A percentile compares a stretch with the other conserved stretches of the same genome.
Evolutionary conservation across 92 coral and sea anemone genomes (phyloP).

Genomic region (Phymanthus crucifer): DNA sequence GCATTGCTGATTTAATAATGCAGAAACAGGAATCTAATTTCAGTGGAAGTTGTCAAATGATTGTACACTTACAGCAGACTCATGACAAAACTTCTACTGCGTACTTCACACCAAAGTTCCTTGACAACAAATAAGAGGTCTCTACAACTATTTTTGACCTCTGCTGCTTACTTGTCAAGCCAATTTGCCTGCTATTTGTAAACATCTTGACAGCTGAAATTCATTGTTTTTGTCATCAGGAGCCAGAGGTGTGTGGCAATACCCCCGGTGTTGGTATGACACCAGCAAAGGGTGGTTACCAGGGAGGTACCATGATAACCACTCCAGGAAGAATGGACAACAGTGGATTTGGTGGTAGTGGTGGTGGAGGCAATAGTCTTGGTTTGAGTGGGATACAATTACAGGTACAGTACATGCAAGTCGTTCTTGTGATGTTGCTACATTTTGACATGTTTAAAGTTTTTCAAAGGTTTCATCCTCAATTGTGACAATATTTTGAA

Average conservation of each 20-base stretch:
- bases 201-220: no score
- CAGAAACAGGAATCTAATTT: no score
- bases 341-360: constrained; percentile 45
- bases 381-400: constrained; percentile 71
- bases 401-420: constrained; percentile 46
- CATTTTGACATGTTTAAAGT: background rate
- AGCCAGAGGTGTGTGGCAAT: constrained; percentile 23
- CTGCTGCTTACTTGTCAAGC: background rate
- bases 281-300: constrained; percentile 55
- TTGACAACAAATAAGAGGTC: no score
- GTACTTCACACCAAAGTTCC: no score
- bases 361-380: constrained; percentile 57
- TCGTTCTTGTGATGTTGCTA: background rate
- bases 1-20: no score
- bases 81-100: no score
- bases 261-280: constrained; percentile 34
- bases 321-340: constrained; percentile 72
- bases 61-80: no score
- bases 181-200: no score
- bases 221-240: constrained; percentile 1
- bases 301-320: constrained; percentile 51
- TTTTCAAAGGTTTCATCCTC: no score
- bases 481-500: no score
- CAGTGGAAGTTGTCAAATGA: no score
- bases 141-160: no score